phyloP scores from a whole-genome alignment of 1,140 invertebrate species.

The Geopemphigus sp. region DNA sequence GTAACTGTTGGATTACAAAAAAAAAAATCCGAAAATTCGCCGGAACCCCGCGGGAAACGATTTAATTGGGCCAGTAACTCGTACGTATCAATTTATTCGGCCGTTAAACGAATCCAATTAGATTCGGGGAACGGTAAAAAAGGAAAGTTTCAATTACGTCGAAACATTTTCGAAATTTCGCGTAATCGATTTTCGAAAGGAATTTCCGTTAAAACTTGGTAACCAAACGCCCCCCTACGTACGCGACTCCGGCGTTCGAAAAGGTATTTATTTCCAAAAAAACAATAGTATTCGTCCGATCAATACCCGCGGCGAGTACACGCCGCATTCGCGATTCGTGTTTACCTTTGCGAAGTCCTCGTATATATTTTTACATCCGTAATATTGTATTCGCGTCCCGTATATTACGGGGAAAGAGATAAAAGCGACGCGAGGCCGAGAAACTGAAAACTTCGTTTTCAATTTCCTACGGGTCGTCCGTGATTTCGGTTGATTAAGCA shows the following conservation, averaged over 20 bases:
- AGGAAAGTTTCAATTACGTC: no score
- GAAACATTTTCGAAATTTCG: no score
- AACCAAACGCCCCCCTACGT: no score
- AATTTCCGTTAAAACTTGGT: no score
- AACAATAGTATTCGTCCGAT: not conserved
- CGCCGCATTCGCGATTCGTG: not conserved
- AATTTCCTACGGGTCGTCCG: constrained; percentile 14
- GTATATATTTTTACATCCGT: not conserved
- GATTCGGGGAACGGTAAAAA: no score
- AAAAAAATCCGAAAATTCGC: not conserved
- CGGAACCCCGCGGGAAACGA: not conserved
- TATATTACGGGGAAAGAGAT: not conserved
- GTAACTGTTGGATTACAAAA: constrained; percentile 2
- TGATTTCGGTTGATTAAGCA: constrained; percentile 39
- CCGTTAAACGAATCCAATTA: no score
- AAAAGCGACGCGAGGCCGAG: not conserved
- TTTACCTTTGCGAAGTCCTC: not conserved
- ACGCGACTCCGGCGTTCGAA: no score
- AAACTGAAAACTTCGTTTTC: not conserved
- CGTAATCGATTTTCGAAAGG: no score
- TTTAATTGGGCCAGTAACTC: not conserved
- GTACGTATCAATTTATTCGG: no score
- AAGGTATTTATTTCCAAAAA: no score
- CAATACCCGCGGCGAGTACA: not conserved
- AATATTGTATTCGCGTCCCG: not conserved